phyloP scores from a whole-genome alignment of 1,140 invertebrate species.

The Ceratitis capitata region DNA sequence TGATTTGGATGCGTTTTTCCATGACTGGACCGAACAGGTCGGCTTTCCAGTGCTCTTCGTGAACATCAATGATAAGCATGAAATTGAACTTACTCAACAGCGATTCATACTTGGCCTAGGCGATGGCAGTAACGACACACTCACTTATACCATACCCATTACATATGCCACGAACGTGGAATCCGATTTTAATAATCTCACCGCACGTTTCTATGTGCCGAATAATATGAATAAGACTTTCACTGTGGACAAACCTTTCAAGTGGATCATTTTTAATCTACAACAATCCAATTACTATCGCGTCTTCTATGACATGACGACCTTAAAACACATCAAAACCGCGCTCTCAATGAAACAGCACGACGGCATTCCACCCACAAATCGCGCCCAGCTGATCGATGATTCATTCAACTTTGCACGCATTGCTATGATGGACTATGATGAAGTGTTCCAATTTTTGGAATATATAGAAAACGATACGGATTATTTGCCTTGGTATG shows the following conservation, averaged over 20 bases:
- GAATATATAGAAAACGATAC: slow-evolving; percentile 68
- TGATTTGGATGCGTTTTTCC: slow-evolving; percentile 49
- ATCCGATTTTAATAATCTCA: slow-evolving; percentile 68
- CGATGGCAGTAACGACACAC: slow-evolving; percentile 49
- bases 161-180: slow-evolving; percentile 68
- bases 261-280: slow-evolving; percentile 67
- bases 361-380: slow-evolving; percentile 71
- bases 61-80: slow-evolving; percentile 41
- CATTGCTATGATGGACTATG: slow-evolving; percentile 68
- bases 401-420: slow-evolving; percentile 77
- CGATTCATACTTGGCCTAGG: slow-evolving; percentile 67
- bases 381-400: slow-evolving; percentile 81
- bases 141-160: slow-evolving; percentile 73
- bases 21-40: slow-evolving; percentile 91
- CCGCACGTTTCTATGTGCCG: slow-evolving; percentile 65
- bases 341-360: slow-evolving; percentile 64
- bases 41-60: slow-evolving; percentile 85
- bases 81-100: slow-evolving; percentile 57
- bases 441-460: slow-evolving; percentile 66
- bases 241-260: slow-evolving; percentile 17
- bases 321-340: slow-evolving; percentile 66
- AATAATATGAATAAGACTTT: slow-evolving; percentile 46
- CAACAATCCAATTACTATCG: slow-evolving; percentile 71
- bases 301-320: slow-evolving; percentile 71
- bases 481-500: slow-evolving; percentile 70